A percentile compares a stretch with the other conserved stretches of the same genome.
These are phyloP conservation scores for Galendromus occidentalis DNA, from an alignment of 1,140 invertebrate species.

Conservation along the genomic window DNA sequence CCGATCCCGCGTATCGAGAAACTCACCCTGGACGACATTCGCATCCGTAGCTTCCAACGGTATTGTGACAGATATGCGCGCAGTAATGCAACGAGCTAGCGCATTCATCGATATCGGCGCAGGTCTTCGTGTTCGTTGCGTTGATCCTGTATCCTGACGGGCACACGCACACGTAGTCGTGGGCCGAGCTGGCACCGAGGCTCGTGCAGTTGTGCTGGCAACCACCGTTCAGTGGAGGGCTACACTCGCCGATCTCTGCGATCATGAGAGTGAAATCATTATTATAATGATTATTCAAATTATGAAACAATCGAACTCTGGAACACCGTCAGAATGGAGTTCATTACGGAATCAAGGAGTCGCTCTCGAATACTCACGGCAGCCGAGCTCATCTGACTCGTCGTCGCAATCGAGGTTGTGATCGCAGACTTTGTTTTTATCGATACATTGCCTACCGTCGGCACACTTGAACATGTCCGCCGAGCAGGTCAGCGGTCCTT, in stretches of 20 bases:
- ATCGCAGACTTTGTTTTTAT: conserved; percentile 57
- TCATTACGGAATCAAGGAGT: not conserved
- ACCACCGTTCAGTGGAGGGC: conserved; percentile 51
- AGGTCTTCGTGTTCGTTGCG: conserved; percentile 30
- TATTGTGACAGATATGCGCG: conserved; percentile 70
- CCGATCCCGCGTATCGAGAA: too few species aligned
- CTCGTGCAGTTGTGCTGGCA: conserved; percentile 80
- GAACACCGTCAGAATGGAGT: not conserved
- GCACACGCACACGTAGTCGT: conserved; percentile 58
- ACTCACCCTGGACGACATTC: conserved; percentile 58
- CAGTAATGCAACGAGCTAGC: conserved; percentile 55
- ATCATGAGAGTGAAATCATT: conserved; percentile 11
- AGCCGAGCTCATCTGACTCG: conserved; percentile 69
- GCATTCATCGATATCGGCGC: conserved; percentile 75
- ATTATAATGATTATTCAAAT: not conserved
- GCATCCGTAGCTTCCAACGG: conserved; percentile 79
- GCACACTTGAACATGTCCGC: conserved; percentile 63
- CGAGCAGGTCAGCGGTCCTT: conserved; percentile 57
- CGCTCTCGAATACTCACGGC: conserved; percentile 48
- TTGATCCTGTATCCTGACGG: conserved; percentile 62
- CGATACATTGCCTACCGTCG: conserved; percentile 72
- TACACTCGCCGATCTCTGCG: conserved; percentile 45
- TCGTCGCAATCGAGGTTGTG: conserved; percentile 58
- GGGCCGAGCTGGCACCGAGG: conserved; percentile 36
- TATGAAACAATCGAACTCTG: too few species aligned